Percentiles rank a stretch among this genome's conserved stretches.
Conservation (phyloP, 2,888 invertebrate species). For the Apotomis capreana region DNA sequence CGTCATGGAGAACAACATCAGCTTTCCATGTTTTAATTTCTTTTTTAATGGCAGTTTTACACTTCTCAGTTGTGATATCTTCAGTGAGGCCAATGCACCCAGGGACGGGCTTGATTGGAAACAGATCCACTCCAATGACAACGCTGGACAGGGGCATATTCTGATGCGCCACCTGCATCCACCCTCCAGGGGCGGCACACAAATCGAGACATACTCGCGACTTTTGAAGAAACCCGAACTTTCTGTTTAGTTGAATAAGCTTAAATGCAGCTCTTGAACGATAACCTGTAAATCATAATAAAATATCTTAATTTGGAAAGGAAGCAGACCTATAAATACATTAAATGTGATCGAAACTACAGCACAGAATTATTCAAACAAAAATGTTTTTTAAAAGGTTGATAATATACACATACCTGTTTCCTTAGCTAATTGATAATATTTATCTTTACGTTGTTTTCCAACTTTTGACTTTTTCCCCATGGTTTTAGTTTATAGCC, state of each 20-base stretch:
- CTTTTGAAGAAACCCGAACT: conserved; percentile 97
- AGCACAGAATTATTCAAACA: too few species aligned
- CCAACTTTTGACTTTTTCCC: conserved; percentile 98
- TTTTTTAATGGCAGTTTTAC: conserved; percentile 89
- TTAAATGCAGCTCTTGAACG: conserved; percentile 99
- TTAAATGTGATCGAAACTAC: too few species aligned
- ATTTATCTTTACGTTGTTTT: conserved; percentile 99
- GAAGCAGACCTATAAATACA: neutral
- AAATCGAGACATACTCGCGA: conserved; percentile 98
- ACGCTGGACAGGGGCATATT: conserved; percentile 98
- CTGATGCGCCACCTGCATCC: conserved; percentile 99
- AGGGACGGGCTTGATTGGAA: conserved; percentile 93
- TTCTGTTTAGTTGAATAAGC: conserved; percentile 97
- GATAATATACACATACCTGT: conserved; percentile 86
- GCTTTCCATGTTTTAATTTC: conserved; percentile 98
- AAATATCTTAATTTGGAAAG: neutral
- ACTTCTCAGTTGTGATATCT: conserved; percentile 99
- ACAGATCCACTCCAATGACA: conserved; percentile 97
- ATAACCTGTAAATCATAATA: conserved; percentile 86
- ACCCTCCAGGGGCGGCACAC: conserved; percentile 99
- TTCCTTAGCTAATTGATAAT: conserved; percentile 99
- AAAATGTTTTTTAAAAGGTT: neutral
- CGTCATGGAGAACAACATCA: conserved; percentile 98
- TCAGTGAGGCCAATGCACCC: conserved; percentile 95
- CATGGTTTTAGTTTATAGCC: conserved; percentile 83